Conservation (phyloP, 2,113 vertebrate species). For the Zeus faber region DNA sequence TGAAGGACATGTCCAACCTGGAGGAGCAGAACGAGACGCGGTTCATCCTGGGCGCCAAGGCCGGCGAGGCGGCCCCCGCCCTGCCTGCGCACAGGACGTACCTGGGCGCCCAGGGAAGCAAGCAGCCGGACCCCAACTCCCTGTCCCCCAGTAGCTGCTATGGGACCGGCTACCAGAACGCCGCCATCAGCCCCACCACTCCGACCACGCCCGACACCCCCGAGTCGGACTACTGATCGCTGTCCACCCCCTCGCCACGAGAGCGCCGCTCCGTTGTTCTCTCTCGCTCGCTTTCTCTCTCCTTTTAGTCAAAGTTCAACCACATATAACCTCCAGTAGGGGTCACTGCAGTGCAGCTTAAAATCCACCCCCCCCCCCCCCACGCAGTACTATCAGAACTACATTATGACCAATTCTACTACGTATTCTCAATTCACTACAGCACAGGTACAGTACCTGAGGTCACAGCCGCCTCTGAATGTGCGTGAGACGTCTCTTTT, state of each 20-base stretch:
- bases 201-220: constrained; percentile 76
- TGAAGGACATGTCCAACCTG: constrained; percentile 97
- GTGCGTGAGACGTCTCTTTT: neutral
- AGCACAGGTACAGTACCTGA: no score
- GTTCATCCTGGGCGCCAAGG: constrained; percentile 89
- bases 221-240: constrained; percentile 90
- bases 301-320: constrained; percentile 29
- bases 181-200: constrained; percentile 70
- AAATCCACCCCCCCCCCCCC: constrained; percentile 24
- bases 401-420: constrained; percentile 13
- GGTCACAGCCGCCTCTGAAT: no score
- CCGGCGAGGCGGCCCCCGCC: constrained; percentile 80
- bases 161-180: constrained; percentile 84
- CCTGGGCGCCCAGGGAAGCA: constrained; percentile 81
- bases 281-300: constrained; percentile 7
- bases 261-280: neutral
- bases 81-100: constrained; percentile 83
- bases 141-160: constrained; percentile 81
- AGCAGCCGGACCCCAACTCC: constrained; percentile 58
- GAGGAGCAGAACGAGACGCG: constrained; percentile 92
- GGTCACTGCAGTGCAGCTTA: constrained; percentile 21
- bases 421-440: constrained; percentile 9
- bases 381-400: constrained; percentile 3
- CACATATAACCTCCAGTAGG: constrained; percentile 25
- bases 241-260: neutral